Evolutionary conservation across 2,888 invertebrate species (phyloP), one percentile per base, ranked within the genome.

Genomic region (Galeruca laticollis): DNA sequence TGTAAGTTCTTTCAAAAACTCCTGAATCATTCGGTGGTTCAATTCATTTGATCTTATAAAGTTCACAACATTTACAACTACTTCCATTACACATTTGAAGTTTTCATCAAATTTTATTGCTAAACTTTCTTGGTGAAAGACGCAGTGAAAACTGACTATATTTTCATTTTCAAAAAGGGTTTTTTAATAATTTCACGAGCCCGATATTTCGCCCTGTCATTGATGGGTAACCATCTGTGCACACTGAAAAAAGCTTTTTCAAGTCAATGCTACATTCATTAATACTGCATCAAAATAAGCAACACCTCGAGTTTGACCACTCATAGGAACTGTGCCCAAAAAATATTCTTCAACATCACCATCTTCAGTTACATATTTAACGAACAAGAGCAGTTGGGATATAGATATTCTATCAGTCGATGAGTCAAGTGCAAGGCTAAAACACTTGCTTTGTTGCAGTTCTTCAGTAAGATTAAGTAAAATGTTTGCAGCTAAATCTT

Each of bases 401-500:
- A n/a, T n/a, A n/a, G n/a, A n/a, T n/a, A n/a, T n/a, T n/a, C n/a
- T n/a, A n/a, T n/a, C n/a, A n/a, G n/a, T n/a, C n/a, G n/a, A n/a
- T n/a, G n/a, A 49, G 49, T 49, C n/a, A n/a, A 49, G 49, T 18
- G 49, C 49, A 15, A n/a, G 18, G 10, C 49, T 49, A 49, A 49
- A n/a, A n/a, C 18, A 49, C 18, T 49, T 49, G 49, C 49, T 49
- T 49, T 49, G 54, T 26, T 26, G 54, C 54, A 54, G 54, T 54
- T 54, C 26, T 26, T 54, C 54, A 26, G 31, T 54, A 54, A 54
- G 54, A 54, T 54, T 54, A 54, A 54, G 20, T 54, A 26, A 26
- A 54, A 54, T 54, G 26, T 49, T 49, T 49, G 49, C 49, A 15
- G 49, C 15, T 49, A 49, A 49, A 18, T 51, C 51, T 20, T 51